Evolutionary conservation across 1,140 invertebrate species (phyloP).

Genomic region (Eulimnadia texana): DNA sequence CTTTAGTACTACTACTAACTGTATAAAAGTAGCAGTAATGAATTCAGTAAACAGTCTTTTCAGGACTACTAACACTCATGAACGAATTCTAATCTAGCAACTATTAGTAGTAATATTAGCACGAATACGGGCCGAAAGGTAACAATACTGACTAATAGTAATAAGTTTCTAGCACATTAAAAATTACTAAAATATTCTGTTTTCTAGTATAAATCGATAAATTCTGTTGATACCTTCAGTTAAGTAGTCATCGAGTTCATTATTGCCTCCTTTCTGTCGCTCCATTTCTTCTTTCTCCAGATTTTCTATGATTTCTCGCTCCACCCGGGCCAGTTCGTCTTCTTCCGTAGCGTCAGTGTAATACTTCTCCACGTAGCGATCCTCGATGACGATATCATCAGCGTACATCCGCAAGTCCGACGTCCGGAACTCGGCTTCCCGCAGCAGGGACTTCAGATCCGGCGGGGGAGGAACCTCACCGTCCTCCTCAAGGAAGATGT

Average conservation of each 20-base stretch:
- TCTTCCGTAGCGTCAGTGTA: neutral
- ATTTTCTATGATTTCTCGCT: constrained; percentile 52
- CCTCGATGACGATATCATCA: neutral
- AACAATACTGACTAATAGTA: too few relatives aligned
- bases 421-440: neutral
- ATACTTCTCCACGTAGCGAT: neutral
- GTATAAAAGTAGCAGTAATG: too few relatives aligned
- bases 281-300: constrained; percentile 56
- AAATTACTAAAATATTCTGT: too few relatives aligned
- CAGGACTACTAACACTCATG: too few relatives aligned
- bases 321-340: constrained; percentile 45
- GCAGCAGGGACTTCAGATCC: constrained; percentile 6
- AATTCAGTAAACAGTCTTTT: too few relatives aligned
- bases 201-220: too few relatives aligned
- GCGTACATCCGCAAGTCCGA: neutral
- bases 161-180: too few relatives aligned
- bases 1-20: too few relatives aligned
- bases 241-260: constrained; percentile 9
- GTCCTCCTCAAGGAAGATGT: neutral
- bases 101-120: too few relatives aligned
- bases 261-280: constrained; percentile 29
- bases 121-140: too few relatives aligned
- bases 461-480: constrained; percentile 3
- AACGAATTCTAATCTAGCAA: too few relatives aligned
- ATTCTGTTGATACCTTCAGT: constrained; percentile 3